A percentile compares a stretch with the other conserved stretches of the same genome.
Conservation (phyloP, 1,140 invertebrate species). For the Calephelis virginiensis region DNA sequence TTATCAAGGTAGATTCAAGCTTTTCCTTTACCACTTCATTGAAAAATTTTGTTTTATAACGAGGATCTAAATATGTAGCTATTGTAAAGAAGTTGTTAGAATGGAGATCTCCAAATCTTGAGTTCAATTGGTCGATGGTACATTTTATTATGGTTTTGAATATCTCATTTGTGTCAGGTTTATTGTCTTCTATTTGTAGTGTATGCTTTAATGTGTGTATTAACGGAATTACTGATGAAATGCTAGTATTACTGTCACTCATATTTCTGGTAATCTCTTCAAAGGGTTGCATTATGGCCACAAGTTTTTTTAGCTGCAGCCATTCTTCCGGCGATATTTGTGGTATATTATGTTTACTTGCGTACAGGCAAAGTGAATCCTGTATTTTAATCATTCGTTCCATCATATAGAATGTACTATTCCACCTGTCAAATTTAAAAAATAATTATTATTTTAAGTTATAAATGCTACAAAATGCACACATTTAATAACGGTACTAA, state of each 20-base stretch:
- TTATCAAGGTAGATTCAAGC: constrained; percentile 26
- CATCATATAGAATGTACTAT: constrained; percentile 47
- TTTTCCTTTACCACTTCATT: constrained; percentile 36
- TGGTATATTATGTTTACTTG: constrained; percentile 27
- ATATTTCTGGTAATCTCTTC: constrained; percentile 38
- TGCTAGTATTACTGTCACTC: constrained; percentile 31
- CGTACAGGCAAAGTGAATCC: constrained; percentile 37
- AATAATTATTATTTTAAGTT: neutral
- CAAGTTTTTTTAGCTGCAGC: constrained; percentile 19
- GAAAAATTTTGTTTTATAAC: constrained; percentile 45
- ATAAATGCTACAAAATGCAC: neutral
- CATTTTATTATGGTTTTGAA: constrained; percentile 13
- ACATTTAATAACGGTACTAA: no score
- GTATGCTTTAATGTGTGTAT: constrained; percentile 27
- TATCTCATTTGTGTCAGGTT: constrained; percentile 23
- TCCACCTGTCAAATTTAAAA: constrained; percentile 31
- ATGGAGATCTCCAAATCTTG: constrained; percentile 34
- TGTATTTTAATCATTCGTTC: constrained; percentile 42
- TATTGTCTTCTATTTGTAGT: constrained; percentile 1
- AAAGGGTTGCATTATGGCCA: constrained; percentile 36
- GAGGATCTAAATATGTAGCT: constrained; percentile 43
- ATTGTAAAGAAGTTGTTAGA: constrained; percentile 35
- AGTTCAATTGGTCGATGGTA: constrained; percentile 22
- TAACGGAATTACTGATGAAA: constrained; percentile 35
- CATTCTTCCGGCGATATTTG: constrained; percentile 37